Base-by-base conservation (phyloP, 2,113 vertebrate genomes). In the Cyprinus carpio region DNA sequence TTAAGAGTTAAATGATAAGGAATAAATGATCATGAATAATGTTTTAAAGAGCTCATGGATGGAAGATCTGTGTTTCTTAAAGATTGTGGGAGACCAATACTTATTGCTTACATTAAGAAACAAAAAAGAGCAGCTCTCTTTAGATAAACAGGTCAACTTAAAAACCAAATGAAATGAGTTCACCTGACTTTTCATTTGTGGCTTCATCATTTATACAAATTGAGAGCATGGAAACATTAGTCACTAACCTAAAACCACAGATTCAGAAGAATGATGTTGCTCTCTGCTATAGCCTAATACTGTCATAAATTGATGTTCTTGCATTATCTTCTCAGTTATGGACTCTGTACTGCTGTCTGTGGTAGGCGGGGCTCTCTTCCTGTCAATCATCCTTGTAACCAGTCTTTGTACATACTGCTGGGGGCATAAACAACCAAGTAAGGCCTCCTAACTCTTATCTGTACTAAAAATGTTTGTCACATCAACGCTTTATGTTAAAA, bases 371-470 rank as follows among this genome's bases (percentile, higher is more conserved):
- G 75, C 69, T 51, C 9, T 88, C 31, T 23, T 87, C 20, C 84
- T 91, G 75, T 86, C 88, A 43, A 31, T 90, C 76, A 76, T 87
- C 64, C 11, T 90, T 2, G 69, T 88, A 54, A n/a, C 54, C 23
- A 51, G 84, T 34, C 79, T 91, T 12, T 91, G 90, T 40, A 23
- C 88, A 15, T 37, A 85, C 84, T 91, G 90, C 82, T 82, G 79
- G 74, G 25, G 81, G 49, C 62, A 29, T 20, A 78, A 77, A 78
- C 84, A 86, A 64, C 78, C 65, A 75, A 87, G 89, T 91, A 86
- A 89, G 90, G 9, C 46, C 29, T 37, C 15, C 1, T 8, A 29
- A 64, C 37, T 79, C 18, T 60, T 15, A 34, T 37, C 56, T 62
- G 23, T 15, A 34, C 34, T 25, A 29, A 11, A 49, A 20, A 10